phyloP scores from a whole-genome alignment of 1,140 invertebrate genomes.

The Alviniconcha marisindica region DNA sequence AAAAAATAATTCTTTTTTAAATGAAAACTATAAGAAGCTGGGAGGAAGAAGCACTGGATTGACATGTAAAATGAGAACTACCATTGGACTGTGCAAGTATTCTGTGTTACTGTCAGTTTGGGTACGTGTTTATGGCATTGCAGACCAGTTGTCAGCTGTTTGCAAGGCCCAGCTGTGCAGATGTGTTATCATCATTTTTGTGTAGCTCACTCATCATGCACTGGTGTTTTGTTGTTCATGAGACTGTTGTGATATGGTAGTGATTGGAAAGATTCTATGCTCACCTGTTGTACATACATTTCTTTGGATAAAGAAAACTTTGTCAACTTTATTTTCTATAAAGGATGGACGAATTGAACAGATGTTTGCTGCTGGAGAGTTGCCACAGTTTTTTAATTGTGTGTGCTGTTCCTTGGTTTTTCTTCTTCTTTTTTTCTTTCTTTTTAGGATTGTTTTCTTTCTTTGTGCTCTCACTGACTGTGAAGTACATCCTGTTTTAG shows the following conservation, averaged over 20 bases:
- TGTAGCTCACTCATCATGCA: conserved; percentile 28
- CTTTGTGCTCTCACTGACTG: too few species aligned
- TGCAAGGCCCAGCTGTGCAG: not conserved
- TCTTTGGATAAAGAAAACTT: not conserved
- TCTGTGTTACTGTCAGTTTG: not conserved
- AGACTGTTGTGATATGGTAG: conserved; percentile 37
- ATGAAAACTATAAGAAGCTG: not conserved
- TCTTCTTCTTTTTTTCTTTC: not conserved
- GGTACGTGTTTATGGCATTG: not conserved
- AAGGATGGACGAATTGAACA: not conserved
- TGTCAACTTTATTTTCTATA: conserved; percentile 16
- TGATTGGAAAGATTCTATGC: conserved; percentile 32
- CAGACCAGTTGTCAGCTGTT: not conserved
- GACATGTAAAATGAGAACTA: not conserved
- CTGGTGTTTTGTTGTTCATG: conserved; percentile 34
- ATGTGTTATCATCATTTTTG: conserved; percentile 4
- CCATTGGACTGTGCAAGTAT: not conserved
- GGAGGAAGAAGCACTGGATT: not conserved
- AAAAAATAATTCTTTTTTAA: conserved; percentile 9
- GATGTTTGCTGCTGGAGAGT: conserved; percentile 12
- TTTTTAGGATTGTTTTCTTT: not conserved
- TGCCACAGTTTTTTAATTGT: not conserved
- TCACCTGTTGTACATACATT: conserved; percentile 22
- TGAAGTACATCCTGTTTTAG: too few species aligned
- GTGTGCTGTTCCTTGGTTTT: not conserved